These are phyloP conservation scores for Erythrocercus mccallii DNA, from an alignment of 2,113 vertebrate species.

Conservation along the genomic window DNA sequence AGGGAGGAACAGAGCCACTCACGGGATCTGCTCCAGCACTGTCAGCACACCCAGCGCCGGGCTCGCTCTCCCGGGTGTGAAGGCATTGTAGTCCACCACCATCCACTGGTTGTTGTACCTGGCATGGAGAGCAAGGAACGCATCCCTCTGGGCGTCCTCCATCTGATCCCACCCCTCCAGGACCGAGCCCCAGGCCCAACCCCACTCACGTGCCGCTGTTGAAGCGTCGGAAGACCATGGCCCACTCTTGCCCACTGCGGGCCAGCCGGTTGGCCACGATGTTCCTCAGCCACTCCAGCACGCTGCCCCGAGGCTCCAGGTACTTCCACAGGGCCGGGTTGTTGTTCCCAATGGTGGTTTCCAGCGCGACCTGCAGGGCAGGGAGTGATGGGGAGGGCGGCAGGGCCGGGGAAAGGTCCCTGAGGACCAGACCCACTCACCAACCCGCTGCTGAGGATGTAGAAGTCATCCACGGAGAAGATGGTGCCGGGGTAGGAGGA, in stretches of 20 bases:
- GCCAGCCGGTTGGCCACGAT: constrained; percentile 89
- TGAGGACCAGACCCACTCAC: constrained; percentile 67
- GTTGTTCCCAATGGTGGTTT: constrained; percentile 94
- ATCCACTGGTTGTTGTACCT: constrained; percentile 99
- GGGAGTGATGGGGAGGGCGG: not conserved
- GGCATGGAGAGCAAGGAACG: not conserved
- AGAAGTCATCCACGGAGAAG: constrained; percentile 95
- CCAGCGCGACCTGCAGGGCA: constrained; percentile 81
- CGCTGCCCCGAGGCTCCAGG: constrained; percentile 74
- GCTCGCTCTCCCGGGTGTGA: constrained; percentile 64
- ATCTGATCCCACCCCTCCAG: fast-evolving
- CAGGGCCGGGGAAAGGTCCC: fast-evolving
- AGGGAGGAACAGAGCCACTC: constrained; percentile 8
- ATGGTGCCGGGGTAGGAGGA: constrained; percentile 93
- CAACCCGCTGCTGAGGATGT: constrained; percentile 90
- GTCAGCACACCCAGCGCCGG: constrained; percentile 74
- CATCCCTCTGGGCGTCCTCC: not conserved
- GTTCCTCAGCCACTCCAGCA: constrained; percentile 93
- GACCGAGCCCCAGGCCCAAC: fast-evolving
- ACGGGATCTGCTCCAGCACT: constrained; percentile 94
- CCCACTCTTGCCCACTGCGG: constrained; percentile 77
- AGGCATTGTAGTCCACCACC: constrained; percentile 90
- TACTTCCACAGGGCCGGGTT: constrained; percentile 86
- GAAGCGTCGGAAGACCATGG: constrained; percentile 77
- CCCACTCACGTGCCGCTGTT: constrained; percentile 93